Conservation (phyloP, 2,888 invertebrate genomes). For the Lucinisca nassula region DNA sequence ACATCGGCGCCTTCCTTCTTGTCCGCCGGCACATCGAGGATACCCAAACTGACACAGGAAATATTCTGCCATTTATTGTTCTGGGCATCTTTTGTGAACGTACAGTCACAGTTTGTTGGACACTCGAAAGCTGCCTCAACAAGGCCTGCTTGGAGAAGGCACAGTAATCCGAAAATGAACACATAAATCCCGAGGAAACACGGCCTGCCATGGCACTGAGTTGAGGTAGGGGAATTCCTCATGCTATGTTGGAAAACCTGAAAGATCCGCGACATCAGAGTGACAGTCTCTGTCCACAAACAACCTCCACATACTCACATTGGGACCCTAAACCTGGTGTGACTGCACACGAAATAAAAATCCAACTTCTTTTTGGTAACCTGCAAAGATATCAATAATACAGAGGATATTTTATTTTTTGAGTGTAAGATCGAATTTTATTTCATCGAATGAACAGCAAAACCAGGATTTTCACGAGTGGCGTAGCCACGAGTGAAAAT, state of each 20-base stretch:
- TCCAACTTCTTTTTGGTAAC: too few relatives aligned
- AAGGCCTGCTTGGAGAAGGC: slow-evolving; percentile 24
- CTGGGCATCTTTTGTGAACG: not conserved
- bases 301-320: slow-evolving; percentile 58
- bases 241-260: slow-evolving; percentile 53
- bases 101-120: slow-evolving; percentile 6
- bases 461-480: too few relatives aligned
- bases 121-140: slow-evolving; percentile 25
- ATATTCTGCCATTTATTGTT: slow-evolving; percentile 45
- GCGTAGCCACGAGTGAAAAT: too few relatives aligned
- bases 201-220: slow-evolving; percentile 15
- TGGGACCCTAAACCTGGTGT: not conserved
- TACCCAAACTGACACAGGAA: slow-evolving; percentile 34
- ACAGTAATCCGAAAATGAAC: slow-evolving; percentile 46
- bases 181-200: slow-evolving; percentile 14
- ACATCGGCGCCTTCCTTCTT: slow-evolving; percentile 54
- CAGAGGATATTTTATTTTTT: too few relatives aligned
- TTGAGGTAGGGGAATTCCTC: slow-evolving; percentile 23
- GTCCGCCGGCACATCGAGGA: slow-evolving; percentile 45
- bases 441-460: too few relatives aligned
- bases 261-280: slow-evolving; percentile 40
- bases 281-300: not conserved
- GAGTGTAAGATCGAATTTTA: too few relatives aligned
- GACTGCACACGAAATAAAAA: slow-evolving; percentile 16
- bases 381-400: too few relatives aligned